Evolutionary conservation across 2,888 invertebrate genomes (phyloP).

Genomic region (Pedicia rivosa): DNA sequence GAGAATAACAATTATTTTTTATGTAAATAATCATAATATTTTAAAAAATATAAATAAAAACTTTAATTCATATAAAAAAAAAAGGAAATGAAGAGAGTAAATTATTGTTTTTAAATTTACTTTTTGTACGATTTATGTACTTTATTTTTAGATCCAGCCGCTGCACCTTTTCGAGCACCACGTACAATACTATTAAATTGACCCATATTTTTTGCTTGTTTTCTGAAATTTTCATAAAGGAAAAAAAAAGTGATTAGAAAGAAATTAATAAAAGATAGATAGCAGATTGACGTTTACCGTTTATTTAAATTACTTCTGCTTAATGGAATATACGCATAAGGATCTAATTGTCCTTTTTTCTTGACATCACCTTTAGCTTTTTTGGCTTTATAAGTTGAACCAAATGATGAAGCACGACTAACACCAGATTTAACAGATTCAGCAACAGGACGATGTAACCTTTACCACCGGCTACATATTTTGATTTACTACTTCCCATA

Average conservation of each 20-base stretch:
- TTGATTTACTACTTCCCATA: conserved; percentile 35
- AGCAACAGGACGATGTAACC: conserved; percentile 55
- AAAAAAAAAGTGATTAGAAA: too few relatives aligned
- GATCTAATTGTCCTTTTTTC: conserved; percentile 66
- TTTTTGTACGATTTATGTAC: conserved; percentile 21
- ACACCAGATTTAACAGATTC: conserved; percentile 34
- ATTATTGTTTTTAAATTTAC: too few relatives aligned
- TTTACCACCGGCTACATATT: conserved; percentile 65
- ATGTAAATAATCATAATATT: too few relatives aligned
- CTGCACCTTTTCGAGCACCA: conserved; percentile 53
- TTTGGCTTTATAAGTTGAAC: conserved; percentile 53
- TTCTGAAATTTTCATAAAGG: conserved; percentile 36
- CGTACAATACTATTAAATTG: conserved; percentile 66
- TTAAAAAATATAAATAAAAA: too few relatives aligned
- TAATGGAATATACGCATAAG: conserved; percentile 82
- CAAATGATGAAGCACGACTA: too few relatives aligned
- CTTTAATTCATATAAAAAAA: too few relatives aligned
- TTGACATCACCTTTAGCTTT: conserved; percentile 80
- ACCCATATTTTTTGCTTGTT: conserved; percentile 56
- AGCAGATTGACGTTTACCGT: conserved; percentile 55
- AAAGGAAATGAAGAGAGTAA: too few relatives aligned
- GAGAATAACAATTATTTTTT: too few relatives aligned
- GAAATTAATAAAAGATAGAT: too few relatives aligned
- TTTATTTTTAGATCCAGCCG: conserved; percentile 19
- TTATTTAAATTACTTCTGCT: conserved; percentile 65